Conservation (phyloP, 2,888 invertebrate species). For the Apocheima hispidaria region DNA sequence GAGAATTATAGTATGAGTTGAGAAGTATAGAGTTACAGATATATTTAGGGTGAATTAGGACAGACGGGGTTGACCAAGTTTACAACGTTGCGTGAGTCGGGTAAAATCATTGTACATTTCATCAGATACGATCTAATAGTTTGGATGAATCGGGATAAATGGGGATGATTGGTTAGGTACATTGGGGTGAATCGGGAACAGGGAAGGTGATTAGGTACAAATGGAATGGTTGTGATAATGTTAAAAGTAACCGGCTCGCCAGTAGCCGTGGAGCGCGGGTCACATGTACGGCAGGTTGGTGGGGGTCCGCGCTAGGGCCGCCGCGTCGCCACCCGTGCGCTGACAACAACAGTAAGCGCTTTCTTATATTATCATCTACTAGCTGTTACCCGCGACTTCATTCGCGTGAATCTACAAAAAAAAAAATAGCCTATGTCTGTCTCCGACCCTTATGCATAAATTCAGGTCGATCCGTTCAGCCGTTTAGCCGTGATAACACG, state of each 20-base stretch:
- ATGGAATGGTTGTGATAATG: constrained; percentile 6
- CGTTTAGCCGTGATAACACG: too few relatives aligned
- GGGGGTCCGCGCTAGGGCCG: constrained; percentile 56
- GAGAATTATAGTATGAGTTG: too few relatives aligned
- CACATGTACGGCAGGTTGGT: constrained; percentile 82
- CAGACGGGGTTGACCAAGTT: background rate
- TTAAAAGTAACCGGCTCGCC: constrained; percentile 64
- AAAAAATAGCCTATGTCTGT: too few relatives aligned
- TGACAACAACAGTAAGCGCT: too few relatives aligned
- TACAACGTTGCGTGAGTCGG: too few relatives aligned
- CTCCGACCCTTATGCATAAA: too few relatives aligned
- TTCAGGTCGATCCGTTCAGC: too few relatives aligned
- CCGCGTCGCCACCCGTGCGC: constrained; percentile 51
- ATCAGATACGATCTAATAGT: background rate
- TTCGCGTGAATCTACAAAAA: too few relatives aligned
- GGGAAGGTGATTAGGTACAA: background rate
- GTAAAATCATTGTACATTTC: background rate
- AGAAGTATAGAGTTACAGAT: too few relatives aligned
- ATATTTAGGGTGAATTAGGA: background rate
- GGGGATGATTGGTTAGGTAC: background rate
- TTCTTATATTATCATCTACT: too few relatives aligned
- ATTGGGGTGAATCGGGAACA: background rate
- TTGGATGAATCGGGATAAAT: background rate
- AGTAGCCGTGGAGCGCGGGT: constrained; percentile 66
- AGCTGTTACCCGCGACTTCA: too few relatives aligned